Evolutionary conservation across 2,113 vertebrate species (phyloP).

Genomic region (Pygoscelis adeliae): DNA sequence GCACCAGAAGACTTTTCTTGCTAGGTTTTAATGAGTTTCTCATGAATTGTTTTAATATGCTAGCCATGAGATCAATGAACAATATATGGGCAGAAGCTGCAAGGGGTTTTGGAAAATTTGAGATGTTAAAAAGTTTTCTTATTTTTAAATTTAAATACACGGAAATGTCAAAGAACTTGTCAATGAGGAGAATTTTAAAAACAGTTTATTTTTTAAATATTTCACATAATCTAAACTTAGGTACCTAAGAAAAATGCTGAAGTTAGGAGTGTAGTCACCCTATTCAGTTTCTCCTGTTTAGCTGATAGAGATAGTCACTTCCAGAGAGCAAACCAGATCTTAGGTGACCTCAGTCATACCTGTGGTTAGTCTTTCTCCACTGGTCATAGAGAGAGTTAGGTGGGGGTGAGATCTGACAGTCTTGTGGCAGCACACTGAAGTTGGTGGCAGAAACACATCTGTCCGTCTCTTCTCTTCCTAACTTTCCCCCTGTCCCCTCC

Average conservation of each 20-base stretch:
- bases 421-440: not conserved
- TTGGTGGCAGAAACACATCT: not conserved
- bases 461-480: not conserved
- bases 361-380: not conserved
- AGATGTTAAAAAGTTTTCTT: not conserved
- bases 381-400: no score
- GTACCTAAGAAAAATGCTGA: not conserved
- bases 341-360: not conserved
- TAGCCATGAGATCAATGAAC: not conserved
- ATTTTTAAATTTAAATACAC: not conserved
- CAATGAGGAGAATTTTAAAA: not conserved
- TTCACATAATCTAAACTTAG: not conserved
- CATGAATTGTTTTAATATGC: not conserved
- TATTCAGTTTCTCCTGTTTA: not conserved
- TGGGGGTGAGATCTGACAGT: not conserved
- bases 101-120: not conserved
- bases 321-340: not conserved
- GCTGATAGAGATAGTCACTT: not conserved
- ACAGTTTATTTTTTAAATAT: not conserved
- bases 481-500: not conserved
- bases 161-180: not conserved
- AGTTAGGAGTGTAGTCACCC: not conserved
- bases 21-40: conserved; percentile 9
- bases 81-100: not conserved
- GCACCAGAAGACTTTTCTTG: conserved; percentile 20